Conservation (phyloP, 2,888 invertebrate genomes). For the Phalera bucephala region DNA sequence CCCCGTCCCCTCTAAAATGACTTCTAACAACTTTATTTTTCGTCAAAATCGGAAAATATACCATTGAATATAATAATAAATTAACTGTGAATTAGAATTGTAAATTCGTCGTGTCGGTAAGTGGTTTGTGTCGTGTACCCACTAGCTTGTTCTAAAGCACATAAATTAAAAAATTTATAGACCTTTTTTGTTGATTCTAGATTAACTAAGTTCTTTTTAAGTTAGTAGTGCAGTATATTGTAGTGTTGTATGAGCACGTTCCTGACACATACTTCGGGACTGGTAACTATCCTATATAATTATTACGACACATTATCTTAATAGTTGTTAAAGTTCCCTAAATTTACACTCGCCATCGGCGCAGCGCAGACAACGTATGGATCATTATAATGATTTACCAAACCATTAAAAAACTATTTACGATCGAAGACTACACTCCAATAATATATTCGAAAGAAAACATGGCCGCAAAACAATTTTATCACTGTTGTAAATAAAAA, state of each 20-base stretch:
- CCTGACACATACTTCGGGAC: background rate
- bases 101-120: slow-evolving; percentile 57
- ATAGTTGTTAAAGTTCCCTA: background rate
- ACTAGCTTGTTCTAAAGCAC: slow-evolving; percentile 28
- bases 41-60: slow-evolving; percentile 56
- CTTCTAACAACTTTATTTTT: slow-evolving; percentile 72
- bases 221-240: background rate
- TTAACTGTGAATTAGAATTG: slow-evolving; percentile 66
- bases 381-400: slow-evolving; percentile 40
- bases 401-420: slow-evolving; percentile 38
- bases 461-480: slow-evolving; percentile 77
- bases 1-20: slow-evolving; percentile 43
- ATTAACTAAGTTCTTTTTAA: background rate
- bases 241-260: background rate
- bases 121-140: slow-evolving; percentile 39
- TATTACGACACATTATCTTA: background rate
- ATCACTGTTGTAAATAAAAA: slow-evolving; percentile 73
- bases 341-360: background rate
- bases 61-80: slow-evolving; percentile 57
- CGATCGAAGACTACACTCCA: slow-evolving; percentile 45
- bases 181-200: no score
- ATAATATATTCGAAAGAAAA: slow-evolving; percentile 56
- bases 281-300: background rate
- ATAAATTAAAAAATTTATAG: no score
- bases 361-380: slow-evolving; percentile 2